Base-by-base conservation (phyloP, 2,888 invertebrate genomes). In the Brachycybe producta region DNA sequence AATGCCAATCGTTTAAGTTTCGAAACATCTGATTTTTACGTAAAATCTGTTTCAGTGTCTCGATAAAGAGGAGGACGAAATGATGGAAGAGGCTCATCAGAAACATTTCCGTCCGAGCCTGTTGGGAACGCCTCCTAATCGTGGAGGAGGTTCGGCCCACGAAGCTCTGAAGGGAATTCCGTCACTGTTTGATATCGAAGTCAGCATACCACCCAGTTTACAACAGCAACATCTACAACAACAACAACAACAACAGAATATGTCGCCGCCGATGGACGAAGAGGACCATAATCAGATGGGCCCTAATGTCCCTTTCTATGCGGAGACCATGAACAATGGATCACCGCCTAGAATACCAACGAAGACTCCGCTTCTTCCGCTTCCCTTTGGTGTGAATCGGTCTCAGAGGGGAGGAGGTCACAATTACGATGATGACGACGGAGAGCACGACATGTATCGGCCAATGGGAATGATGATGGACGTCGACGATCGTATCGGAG, bases 81-180 rank as follows among this genome's bases (percentile, higher is more conserved):
- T 5, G 2, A 39, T 38, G 28, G 34, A 7, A 17, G 11, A n/a
- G 19, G 15, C 36, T 13, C 40, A 38, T 5, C 40, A 28, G n/a
- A 40, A 15, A 26, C 34, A 24, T 15, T 28, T 32, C n/a, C 49
- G 59, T 7, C 54, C 54, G 5, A 57, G 58, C 38, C 47, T 59
- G 30, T 40, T 57, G 56, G 65, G 65, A n/a, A 63, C 64, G 2
- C 64, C 64, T 15, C 64, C 64, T 4, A 49, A 23, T 40, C 61
- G 62, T 40, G 54, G 62, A 11, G 44, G 60, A 59, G 46, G 59
- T 58, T 57, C 57, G 34, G 59, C 57, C 24, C 17, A 39, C 21
- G 23, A 26, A 5, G 24, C 36, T 5, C 34, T 23, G 3, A 46
- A 35, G 35, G 32, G n/a, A 32, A 53, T 53, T 43, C 57, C 59